phyloP scores from a whole-genome alignment of 53 echinoderm and acorn worm genomes.

The Paracentrotus lividus region DNA sequence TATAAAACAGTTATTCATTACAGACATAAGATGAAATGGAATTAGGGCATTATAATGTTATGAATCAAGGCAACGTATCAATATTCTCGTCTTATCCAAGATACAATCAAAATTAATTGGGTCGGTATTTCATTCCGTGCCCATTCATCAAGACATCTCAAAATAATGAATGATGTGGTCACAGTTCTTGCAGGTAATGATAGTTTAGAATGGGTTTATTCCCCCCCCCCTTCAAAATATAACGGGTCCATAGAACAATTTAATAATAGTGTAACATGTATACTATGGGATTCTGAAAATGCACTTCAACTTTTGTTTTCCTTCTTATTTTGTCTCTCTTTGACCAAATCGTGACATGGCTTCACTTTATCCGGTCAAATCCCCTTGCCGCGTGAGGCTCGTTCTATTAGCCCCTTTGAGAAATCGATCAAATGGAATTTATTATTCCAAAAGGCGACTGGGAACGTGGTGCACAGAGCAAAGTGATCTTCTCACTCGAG shows the following conservation, averaged over 20 bases:
- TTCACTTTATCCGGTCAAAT: slow-evolving; percentile 10
- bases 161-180: slow-evolving; percentile 35
- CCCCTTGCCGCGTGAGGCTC: neutral
- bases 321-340: neutral
- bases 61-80: neutral
- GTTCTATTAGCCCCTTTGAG: slow-evolving; percentile 56
- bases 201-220: no score
- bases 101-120: neutral
- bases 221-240: no score
- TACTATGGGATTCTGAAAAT: no score
- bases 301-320: no score
- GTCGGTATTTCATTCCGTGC: neutral
- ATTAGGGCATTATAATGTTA: neutral
- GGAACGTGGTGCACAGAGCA: neutral
- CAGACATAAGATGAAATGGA: neutral
- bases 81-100: neutral
- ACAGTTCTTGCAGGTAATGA: no score
- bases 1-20: neutral
- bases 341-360: slow-evolving; percentile 17
- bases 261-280: no score
- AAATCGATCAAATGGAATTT: slow-evolving; percentile 64
- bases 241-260: no score
- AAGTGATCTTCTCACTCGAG: slow-evolving; percentile 2
- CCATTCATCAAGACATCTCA: neutral
- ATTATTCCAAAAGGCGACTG: slow-evolving; percentile 44